Base-by-base conservation (phyloP, 2,797 vertebrate genomes). In the Petrocephalus schoutedeni region DNA sequence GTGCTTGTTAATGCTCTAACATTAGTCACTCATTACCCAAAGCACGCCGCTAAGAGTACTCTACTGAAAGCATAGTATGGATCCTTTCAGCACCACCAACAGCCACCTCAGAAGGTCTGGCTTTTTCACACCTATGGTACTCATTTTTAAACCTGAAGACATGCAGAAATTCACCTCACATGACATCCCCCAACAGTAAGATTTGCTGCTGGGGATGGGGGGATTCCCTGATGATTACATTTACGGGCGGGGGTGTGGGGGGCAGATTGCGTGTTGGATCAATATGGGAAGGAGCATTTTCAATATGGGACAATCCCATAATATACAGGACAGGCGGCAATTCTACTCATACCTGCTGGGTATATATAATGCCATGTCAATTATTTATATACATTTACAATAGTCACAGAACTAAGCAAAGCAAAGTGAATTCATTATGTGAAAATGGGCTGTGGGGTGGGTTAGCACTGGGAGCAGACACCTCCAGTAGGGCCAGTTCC, bases 21-120 rank as follows among this genome's bases (percentile, higher is more conserved):
- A 85, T 57, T 54, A 85, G 83, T 85, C 53, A 85, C 49, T 85
- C 82, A 56, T 85, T 85, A 85, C 23, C 51, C 83, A 85, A 57
- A 85, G 51, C 83, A 57, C 2, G 7, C 14, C 16, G 23, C 23
- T 53, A 32, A 23, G 28, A 16, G 49, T 14, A 57, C 23, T n/a
- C 71, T n/a, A 49, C 71, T 77, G 74, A 19, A 80, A 80, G 41
- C 21, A 32, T 8, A 53, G 23, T 4, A 19, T 28, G 23, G 49
- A 23, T 57, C 53, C 10, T 36, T 36, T 36, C 32, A 0, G 4
- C 64, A 36, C 28, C 12, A 0, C 4, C 3, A 14, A 56, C 4
- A 28, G 16, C n/a, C 82, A 77, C 71, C 41, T 77, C 71, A 56
- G 53, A 57, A 85, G 82, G 21, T 54, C 45, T 84, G 21, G 23